These are phyloP conservation scores for Zeus faber DNA, from an alignment of 2,113 vertebrate genomes.

Conservation along the genomic window DNA sequence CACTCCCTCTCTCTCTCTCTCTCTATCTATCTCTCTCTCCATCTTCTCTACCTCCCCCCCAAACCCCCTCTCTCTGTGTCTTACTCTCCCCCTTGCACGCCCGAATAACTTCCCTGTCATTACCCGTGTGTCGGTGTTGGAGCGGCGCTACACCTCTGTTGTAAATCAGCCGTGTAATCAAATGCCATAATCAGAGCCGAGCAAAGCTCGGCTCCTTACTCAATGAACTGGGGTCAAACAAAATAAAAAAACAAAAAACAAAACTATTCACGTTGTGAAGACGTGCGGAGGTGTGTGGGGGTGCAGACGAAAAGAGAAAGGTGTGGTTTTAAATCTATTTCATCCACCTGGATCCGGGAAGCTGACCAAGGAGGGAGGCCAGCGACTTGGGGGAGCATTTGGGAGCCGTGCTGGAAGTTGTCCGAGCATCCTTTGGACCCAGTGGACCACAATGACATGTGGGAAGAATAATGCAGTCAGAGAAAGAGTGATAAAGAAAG, in stretches of 20 bases:
- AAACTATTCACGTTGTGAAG: too few relatives aligned
- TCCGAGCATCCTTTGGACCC: slow-evolving; percentile 7
- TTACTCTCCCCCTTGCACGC: neutral
- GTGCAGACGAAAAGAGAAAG: too few relatives aligned
- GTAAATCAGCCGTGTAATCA: neutral
- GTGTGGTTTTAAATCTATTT: too few relatives aligned
- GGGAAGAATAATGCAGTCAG: too few relatives aligned
- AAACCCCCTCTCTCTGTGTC: neutral
- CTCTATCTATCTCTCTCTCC: neutral
- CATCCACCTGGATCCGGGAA: too few relatives aligned
- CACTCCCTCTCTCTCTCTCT: neutral
- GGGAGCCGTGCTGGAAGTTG: neutral
- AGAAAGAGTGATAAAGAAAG: slow-evolving; percentile 17
- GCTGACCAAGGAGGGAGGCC: too few relatives aligned
- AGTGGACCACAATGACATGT: slow-evolving; percentile 20
- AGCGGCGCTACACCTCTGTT: slow-evolving; percentile 7
- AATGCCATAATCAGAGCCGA: neutral
- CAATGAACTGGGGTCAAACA: too few relatives aligned
- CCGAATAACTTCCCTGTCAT: slow-evolving; percentile 37
- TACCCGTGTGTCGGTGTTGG: slow-evolving; percentile 12
- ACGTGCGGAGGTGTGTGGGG: too few relatives aligned
- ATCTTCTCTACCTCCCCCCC: neutral
- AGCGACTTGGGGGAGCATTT: too few relatives aligned
- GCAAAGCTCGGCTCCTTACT: too few relatives aligned
- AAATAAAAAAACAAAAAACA: too few relatives aligned